A percentile compares a stretch with the other conserved stretches of the same genome.
These are phyloP conservation scores for Stictonetta naevosa DNA, from an alignment of 2,113 vertebrate genomes.

Conservation along the genomic window DNA sequence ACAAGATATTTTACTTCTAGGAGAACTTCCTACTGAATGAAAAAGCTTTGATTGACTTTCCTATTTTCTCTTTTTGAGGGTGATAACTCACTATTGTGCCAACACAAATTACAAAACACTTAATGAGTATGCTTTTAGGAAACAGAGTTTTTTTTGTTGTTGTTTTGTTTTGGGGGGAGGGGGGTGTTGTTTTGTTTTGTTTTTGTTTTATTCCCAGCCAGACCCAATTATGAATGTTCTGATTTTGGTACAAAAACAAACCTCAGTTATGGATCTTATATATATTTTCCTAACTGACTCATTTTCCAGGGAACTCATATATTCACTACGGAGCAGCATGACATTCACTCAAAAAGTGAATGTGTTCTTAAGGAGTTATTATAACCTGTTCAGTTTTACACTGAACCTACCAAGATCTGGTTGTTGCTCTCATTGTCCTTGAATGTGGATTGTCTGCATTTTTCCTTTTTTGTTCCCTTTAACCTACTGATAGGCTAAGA, in stretches of 20 bases:
- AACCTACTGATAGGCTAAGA: neutral
- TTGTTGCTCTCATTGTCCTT: neutral
- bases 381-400: neutral
- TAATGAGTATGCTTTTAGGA: neutral
- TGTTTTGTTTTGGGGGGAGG: neutral
- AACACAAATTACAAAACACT: neutral
- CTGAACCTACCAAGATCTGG: neutral
- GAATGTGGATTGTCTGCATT: neutral
- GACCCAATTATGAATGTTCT: neutral
- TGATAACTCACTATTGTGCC: neutral
- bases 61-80: neutral
- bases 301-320: neutral
- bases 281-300: neutral
- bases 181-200: neutral
- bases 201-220: neutral
- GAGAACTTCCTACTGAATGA: neutral
- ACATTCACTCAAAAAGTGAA: neutral
- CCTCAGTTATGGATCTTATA: neutral
- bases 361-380: neutral
- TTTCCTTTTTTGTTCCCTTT: neutral
- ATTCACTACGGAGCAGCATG: rapidly evolving
- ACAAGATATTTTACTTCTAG: neutral
- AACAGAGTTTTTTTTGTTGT: neutral
- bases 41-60: neutral
- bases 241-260: neutral